Evolutionary conservation across 2,888 invertebrate species (phyloP), one percentile per base, ranked within the genome.

Genomic region (Neocrepidodera transversa): DNA sequence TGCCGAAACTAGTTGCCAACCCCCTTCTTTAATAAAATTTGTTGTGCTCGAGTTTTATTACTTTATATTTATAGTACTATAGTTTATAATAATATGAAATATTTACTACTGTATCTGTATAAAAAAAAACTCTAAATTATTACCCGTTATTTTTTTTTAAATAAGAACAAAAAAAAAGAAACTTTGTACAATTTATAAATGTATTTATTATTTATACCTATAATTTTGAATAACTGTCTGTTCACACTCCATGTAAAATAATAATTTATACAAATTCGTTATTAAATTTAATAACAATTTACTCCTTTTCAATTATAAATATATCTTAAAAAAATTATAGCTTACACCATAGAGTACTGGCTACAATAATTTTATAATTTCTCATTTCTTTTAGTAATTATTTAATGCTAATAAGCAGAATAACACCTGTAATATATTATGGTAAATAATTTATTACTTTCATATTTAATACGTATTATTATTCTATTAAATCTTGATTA

Each of bases 281-380:
- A 58, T 58, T 58, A 55, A 57, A 57, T 32, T 54, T 60, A 60
- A 60, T 57, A 42, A 54, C 47, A 50, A 53, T 56, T 59, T 62
- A 45, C 63, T 43, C 54, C 57, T 47, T 45, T 42, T 28, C 57
- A 48, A 60, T 60, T 60, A 53, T 48, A 47, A 32, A 57, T 32
- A 11, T 18, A 48, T 35, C 6, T 47, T n/a, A n/a, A n/a, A 48
- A 48, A 48, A 48, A 48, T 48, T 48, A 48, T 16, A 48, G 17
- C 17, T 48, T 48, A 48, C 48, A 48, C 55, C 40, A 60, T 47
- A 52, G 50, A 53, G 56, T 58, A 45, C 50, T 38, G 42, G 47
- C 52, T 56, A 14, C 54, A 54, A 57, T 60, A 54, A 40, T 23
- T 36, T 54, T 58, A 47, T 56, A 51, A 52, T 58, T 54, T 49